A percentile compares a stretch with the other conserved stretches of the same genome.
Evolutionary conservation across 2,113 vertebrate species (phyloP).

Genomic region (Anarhynchus alexandrinus): DNA sequence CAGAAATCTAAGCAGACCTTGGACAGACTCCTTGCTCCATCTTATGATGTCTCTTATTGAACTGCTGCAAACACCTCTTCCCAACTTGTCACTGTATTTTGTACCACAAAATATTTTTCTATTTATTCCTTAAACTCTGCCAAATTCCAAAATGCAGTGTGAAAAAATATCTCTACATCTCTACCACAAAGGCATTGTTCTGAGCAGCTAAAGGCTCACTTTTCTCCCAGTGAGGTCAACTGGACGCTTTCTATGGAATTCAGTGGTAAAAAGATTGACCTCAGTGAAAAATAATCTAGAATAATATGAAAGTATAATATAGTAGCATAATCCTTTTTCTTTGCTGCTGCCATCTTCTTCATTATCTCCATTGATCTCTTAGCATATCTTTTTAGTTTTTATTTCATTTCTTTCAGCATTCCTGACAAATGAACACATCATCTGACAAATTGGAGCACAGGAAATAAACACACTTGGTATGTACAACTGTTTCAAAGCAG

Average conservation of each 20-base stretch:
- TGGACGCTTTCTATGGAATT: neutral
- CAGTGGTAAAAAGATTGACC: neutral
- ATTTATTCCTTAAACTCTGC: neutral
- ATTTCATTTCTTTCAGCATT: neutral
- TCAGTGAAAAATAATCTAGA: neutral
- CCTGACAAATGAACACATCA: neutral
- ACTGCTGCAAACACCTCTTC: neutral
- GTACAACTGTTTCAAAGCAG: neutral
- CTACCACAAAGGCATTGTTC: neutral
- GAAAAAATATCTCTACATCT: neutral
- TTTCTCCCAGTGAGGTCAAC: neutral
- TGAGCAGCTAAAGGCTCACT: neutral
- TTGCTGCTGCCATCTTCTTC: neutral
- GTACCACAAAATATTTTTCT: neutral
- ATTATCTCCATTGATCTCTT: neutral
- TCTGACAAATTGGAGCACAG: neutral
- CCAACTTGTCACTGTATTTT: neutral
- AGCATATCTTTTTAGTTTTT: neutral
- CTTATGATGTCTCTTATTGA: neutral
- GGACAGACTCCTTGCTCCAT: fast-evolving
- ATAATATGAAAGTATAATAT: neutral
- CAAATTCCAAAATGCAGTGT: neutral
- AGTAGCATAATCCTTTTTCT: neutral
- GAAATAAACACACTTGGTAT: neutral
- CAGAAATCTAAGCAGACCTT: neutral